phyloP scores from a whole-genome alignment of 2,797 vertebrate genomes.

The Platalea minor region DNA sequence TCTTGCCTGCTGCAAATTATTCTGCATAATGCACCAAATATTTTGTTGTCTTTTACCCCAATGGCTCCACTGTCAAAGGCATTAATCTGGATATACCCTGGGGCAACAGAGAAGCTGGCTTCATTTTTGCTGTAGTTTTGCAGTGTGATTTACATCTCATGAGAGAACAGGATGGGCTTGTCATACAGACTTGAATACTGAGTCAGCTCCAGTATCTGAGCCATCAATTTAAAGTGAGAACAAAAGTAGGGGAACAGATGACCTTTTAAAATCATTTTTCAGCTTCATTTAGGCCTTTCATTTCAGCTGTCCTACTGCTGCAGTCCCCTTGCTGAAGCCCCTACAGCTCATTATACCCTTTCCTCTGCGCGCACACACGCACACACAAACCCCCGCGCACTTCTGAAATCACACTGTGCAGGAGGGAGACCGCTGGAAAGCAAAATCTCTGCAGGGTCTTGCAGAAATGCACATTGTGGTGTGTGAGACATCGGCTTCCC shows the following conservation, averaged over 20 bases:
- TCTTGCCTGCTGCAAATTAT: background rate
- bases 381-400: rapidly evolving
- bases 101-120: background rate
- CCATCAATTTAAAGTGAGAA: conserved; percentile 32
- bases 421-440: background rate
- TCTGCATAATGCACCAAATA: conserved; percentile 8
- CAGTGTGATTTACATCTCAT: conserved; percentile 33
- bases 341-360: background rate
- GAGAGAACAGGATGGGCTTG: conserved; percentile 40
- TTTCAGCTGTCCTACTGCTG: background rate
- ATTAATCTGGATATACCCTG: background rate
- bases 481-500: background rate
- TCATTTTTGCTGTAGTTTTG: background rate
- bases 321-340: background rate
- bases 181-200: conserved; percentile 10
- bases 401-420: rapidly evolving
- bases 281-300: conserved; percentile 1
- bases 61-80: conserved; percentile 9
- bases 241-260: conserved; percentile 36
- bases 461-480: rapidly evolving
- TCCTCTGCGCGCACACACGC: rapidly evolving
- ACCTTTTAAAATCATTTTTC: conserved; percentile 41
- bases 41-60: conserved; percentile 27
- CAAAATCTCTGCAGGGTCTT: background rate
- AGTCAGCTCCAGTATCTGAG: conserved; percentile 21